Percentiles rank a stretch among this genome's conserved stretches.
These are phyloP conservation scores for Sarcophaga variegata DNA, from an alignment of 2,888 invertebrate genomes.

Conservation along the genomic window DNA sequence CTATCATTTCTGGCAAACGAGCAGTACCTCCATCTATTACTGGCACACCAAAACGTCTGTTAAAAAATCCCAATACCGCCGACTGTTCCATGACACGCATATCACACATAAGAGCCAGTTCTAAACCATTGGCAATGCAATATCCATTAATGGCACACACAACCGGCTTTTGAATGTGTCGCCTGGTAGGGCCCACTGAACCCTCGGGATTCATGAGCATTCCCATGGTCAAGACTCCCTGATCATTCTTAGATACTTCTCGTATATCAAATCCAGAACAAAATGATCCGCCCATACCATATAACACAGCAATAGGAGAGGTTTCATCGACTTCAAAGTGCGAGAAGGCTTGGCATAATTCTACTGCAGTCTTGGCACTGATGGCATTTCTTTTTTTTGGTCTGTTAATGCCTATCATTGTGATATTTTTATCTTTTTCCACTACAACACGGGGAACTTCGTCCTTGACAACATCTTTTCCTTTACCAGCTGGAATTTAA, in stretches of 20 bases:
- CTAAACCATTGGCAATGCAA: slow-evolving; percentile 95
- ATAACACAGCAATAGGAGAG: slow-evolving; percentile 88
- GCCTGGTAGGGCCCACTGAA: slow-evolving; percentile 86
- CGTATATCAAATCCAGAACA: slow-evolving; percentile 95
- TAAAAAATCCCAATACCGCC: slow-evolving; percentile 91
- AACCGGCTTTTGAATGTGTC: slow-evolving; percentile 91
- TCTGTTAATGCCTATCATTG: slow-evolving; percentile 93
- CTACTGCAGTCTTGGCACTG: slow-evolving; percentile 86
- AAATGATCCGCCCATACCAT: slow-evolving; percentile 95
- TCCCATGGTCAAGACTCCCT: slow-evolving; percentile 78
- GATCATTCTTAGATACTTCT: slow-evolving; percentile 84
- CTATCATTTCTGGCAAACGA: slow-evolving; percentile 91
- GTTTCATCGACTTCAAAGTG: slow-evolving; percentile 90
- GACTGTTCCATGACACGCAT: slow-evolving; percentile 93
- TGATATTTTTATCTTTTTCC: slow-evolving; percentile 86
- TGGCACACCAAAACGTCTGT: slow-evolving; percentile 94
- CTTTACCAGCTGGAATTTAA: slow-evolving; percentile 22
- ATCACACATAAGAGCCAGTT: slow-evolving; percentile 95
- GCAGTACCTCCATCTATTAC: slow-evolving; percentile 92
- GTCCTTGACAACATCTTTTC: background rate
- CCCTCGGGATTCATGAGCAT: slow-evolving; percentile 81
- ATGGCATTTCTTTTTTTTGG: slow-evolving; percentile 92
- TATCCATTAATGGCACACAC: slow-evolving; percentile 95
- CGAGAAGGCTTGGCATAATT: slow-evolving; percentile 88
- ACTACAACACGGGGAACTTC: slow-evolving; percentile 78